These are phyloP conservation scores for Saturnia japonica DNA, from an alignment of 2,888 invertebrate species.

Conservation along the genomic window DNA sequence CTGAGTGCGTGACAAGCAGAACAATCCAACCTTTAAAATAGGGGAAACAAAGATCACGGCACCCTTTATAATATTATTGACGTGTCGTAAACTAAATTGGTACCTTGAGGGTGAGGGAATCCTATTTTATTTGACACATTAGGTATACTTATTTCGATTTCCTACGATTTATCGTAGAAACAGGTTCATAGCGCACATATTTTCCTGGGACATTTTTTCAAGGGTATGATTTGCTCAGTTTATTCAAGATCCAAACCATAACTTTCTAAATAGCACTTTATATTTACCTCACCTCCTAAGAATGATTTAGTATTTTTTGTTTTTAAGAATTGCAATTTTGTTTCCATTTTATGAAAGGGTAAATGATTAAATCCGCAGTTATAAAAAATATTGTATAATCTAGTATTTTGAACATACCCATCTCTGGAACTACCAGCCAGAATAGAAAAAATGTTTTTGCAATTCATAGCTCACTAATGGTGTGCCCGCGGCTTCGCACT, in stretches of 20 bases:
- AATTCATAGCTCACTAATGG: no score
- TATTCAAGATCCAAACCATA: not conserved
- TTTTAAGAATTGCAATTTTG: not conserved
- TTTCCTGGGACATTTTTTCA: not conserved
- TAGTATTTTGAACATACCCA: no score
- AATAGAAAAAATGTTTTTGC: no score
- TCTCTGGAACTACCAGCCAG: no score
- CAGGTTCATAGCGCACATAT: constrained; percentile 20
- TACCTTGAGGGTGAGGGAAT: constrained; percentile 61
- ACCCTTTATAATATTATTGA: constrained; percentile 68
- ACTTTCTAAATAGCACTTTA: not conserved
- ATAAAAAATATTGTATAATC: not conserved
- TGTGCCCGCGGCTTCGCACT: no score
- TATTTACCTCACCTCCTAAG: not conserved
- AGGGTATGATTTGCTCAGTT: not conserved
- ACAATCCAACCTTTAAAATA: constrained; percentile 48
- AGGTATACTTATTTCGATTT: constrained; percentile 32
- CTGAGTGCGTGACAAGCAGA: constrained; percentile 48
- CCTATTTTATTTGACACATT: constrained; percentile 68
- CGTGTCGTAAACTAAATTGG: constrained; percentile 74
- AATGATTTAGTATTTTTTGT: not conserved
- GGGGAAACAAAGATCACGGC: constrained; percentile 62
- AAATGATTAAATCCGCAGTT: not conserved
- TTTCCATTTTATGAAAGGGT: not conserved
- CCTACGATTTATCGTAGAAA: constrained; percentile 30